These are phyloP conservation scores for Himalopsyche anomala DNA, from an alignment of 2,888 invertebrate species.

Conservation along the genomic window DNA sequence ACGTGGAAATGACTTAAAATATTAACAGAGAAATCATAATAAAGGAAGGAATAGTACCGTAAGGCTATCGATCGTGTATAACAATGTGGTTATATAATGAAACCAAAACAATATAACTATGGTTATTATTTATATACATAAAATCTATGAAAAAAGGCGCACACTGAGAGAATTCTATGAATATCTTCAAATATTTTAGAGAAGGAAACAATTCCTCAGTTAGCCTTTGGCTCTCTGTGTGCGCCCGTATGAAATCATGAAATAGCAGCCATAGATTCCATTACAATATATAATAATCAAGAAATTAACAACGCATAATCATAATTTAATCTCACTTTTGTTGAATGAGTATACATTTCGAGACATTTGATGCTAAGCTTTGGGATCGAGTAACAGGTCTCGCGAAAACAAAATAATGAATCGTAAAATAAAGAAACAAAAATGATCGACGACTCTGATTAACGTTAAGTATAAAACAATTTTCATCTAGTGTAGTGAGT, in stretches of 20 bases:
- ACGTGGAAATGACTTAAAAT: neutral
- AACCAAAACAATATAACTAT: slow-evolving; percentile 36
- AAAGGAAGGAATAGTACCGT: neutral
- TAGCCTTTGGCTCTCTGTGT: too few relatives aligned
- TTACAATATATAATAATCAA: slow-evolving; percentile 31
- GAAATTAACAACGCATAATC: slow-evolving; percentile 9
- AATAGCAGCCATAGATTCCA: slow-evolving; percentile 5
- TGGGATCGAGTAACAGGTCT: slow-evolving; percentile 16
- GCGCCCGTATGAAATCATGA: neutral
- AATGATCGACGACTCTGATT: slow-evolving; percentile 12
- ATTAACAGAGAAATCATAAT: neutral
- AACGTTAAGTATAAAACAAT: slow-evolving; percentile 19
- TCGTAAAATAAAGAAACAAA: neutral
- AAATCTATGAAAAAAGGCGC: neutral
- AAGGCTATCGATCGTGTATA: neutral
- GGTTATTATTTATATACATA: slow-evolving; percentile 42
- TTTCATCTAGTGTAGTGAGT: slow-evolving; percentile 37
- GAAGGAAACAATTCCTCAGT: too few relatives aligned
- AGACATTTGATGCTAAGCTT: slow-evolving; percentile 45
- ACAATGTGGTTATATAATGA: neutral
- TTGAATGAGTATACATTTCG: neutral
- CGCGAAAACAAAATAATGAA: neutral
- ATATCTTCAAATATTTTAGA: too few relatives aligned
- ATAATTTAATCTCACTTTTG: slow-evolving; percentile 35
- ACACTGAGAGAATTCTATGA: too few relatives aligned